phyloP scores from a whole-genome alignment of 2,113 vertebrate genomes.

The Neogale vison region DNA sequence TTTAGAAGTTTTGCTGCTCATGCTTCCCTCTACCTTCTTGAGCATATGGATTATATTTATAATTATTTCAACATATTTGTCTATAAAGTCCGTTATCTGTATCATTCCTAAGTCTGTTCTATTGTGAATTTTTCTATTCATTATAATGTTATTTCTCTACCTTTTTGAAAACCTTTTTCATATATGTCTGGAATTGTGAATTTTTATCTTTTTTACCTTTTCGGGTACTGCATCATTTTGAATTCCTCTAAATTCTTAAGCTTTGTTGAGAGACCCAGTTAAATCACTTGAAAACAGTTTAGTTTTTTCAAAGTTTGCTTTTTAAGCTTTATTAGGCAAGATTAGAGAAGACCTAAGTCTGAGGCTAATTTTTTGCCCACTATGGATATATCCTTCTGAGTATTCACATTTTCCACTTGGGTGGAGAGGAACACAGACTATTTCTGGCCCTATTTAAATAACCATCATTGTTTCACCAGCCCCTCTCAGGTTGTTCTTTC shows the following conservation, averaged over 20 bases:
- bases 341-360: neutral
- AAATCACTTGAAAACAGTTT: conserved; percentile 1
- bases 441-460: neutral
- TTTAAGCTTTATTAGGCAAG: neutral
- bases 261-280: conserved; percentile 1
- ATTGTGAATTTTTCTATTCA: neutral
- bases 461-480: neutral
- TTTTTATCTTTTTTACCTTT: conserved; percentile 42
- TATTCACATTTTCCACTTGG: neutral
- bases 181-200: neutral
- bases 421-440: neutral
- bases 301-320: neutral
- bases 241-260: neutral
- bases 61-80: neutral
- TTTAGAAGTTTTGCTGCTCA: neutral
- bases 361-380: neutral
- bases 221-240: neutral
- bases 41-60: neutral
- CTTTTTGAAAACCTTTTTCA: neutral
- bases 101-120: neutral
- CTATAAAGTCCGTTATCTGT: neutral
- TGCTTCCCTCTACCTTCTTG: neutral
- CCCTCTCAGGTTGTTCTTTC: neutral
- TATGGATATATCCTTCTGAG: neutral
- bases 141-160: neutral